Percentiles rank a stretch among this genome's conserved stretches.
Evolutionary conservation across 2,888 invertebrate species (phyloP).

Genomic region (Hirtodrosophila alboralis): DNA sequence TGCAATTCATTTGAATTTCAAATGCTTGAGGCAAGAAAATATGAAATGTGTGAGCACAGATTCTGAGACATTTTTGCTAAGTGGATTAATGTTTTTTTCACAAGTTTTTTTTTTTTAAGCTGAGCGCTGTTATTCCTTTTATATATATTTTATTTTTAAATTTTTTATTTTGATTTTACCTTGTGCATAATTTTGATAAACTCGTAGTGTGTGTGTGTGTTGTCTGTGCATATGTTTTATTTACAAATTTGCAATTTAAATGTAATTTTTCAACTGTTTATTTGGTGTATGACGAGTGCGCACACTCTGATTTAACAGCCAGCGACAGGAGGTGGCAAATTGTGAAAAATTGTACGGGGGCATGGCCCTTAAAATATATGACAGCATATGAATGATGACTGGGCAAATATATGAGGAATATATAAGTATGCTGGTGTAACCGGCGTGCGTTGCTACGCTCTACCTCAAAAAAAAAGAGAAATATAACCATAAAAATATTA

Average conservation of each 20-base stretch:
- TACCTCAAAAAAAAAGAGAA: too few relatives aligned
- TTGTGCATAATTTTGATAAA: conserved; percentile 45
- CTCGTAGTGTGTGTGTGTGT: conserved; percentile 6
- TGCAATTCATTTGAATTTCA: conserved; percentile 58
- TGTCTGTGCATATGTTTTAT: conserved; percentile 28
- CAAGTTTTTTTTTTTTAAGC: conserved; percentile 48
- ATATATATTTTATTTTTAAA: neutral
- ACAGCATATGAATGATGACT: conserved; percentile 39
- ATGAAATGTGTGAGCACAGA: conserved; percentile 14
- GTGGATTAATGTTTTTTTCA: conserved; percentile 65
- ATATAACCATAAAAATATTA: too few relatives aligned
- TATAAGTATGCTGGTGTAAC: too few relatives aligned
- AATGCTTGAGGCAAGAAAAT: conserved; percentile 26
- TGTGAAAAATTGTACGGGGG: neutral
- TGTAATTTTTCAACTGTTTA: conserved; percentile 73
- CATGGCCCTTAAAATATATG: conserved; percentile 12
- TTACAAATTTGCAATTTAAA: conserved; percentile 73
- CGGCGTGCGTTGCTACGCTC: too few relatives aligned
- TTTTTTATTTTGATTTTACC: conserved; percentile 34
- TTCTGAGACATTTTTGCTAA: conserved; percentile 40
- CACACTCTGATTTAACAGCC: conserved; percentile 51
- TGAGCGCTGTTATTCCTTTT: conserved; percentile 32
- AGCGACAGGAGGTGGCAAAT: conserved; percentile 35
- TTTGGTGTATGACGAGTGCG: conserved; percentile 71
- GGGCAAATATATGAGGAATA: neutral